Evolutionary conservation across 1,140 invertebrate species (phyloP).

Genomic region (Musca vetustissima): DNA sequence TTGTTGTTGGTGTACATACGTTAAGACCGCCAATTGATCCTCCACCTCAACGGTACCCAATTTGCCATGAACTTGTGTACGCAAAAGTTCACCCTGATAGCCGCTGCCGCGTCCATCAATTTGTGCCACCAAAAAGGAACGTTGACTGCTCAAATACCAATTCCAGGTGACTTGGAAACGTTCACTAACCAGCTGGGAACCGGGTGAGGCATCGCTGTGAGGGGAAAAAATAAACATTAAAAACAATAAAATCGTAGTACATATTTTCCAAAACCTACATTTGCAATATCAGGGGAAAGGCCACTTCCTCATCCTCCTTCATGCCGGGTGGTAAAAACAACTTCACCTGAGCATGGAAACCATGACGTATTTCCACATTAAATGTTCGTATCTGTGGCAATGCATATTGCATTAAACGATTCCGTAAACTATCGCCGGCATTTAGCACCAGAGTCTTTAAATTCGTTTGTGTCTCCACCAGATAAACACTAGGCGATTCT

Average conservation of each 20-base stretch:
- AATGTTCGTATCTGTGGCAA: conserved; percentile 64
- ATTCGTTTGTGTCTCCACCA: conserved; percentile 62
- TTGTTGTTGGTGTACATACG: conserved; percentile 54
- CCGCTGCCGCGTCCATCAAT: conserved; percentile 79
- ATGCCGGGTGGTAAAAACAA: conserved; percentile 76
- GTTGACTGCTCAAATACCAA: conserved; percentile 73
- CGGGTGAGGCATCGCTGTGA: conserved; percentile 70
- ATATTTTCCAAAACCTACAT: conserved; percentile 66
- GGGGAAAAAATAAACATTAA: too few relatives aligned
- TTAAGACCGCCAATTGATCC: conserved; percentile 84
- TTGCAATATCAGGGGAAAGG: conserved; percentile 77
- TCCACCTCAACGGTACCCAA: conserved; percentile 70
- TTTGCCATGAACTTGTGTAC: conserved; percentile 71
- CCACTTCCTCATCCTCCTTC: conserved; percentile 75
- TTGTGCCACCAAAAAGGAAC: conserved; percentile 75
- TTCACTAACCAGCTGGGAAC: conserved; percentile 73
- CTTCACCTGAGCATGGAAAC: conserved; percentile 62
- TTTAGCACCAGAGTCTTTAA: conserved; percentile 62
- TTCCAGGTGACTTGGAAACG: conserved; percentile 74
- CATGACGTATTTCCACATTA: conserved; percentile 60
- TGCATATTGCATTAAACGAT: conserved; percentile 59
- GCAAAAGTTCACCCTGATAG: conserved; percentile 72
- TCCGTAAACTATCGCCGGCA: conserved; percentile 58
- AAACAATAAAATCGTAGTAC: too few relatives aligned
- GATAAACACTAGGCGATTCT: conserved; percentile 65